phyloP scores from a whole-genome alignment of 1,140 invertebrate genomes.

The Conus ventricosus region DNA sequence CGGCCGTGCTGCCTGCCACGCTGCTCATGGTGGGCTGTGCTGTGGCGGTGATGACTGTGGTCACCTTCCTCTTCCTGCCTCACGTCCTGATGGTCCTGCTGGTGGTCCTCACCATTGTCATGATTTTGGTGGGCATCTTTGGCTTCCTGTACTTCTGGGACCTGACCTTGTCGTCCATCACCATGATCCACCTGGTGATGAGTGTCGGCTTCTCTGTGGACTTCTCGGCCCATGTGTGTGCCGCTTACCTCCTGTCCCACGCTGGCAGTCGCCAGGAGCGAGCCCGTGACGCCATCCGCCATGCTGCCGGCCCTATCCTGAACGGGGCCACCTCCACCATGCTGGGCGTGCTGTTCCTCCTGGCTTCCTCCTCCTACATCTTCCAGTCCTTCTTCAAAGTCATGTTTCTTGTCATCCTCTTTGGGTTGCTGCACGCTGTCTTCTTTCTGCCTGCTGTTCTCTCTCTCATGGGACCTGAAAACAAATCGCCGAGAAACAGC shows the following conservation, averaged over 20 bases:
- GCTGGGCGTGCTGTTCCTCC: conserved; percentile 89
- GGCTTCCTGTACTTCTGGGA: conserved; percentile 98
- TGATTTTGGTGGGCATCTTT: conserved; percentile 94
- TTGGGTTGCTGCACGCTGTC: conserved; percentile 94
- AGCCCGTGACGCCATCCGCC: conserved; percentile 90
- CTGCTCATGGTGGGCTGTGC: conserved; percentile 94
- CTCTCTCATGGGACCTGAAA: conserved; percentile 77
- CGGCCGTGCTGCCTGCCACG: conserved; percentile 93
- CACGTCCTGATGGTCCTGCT: conserved; percentile 94
- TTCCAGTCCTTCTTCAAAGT: conserved; percentile 99
- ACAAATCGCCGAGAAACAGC: neutral
- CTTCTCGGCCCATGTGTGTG: conserved; percentile 98
- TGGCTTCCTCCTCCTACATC: conserved; percentile 95
- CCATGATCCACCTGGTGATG: conserved; percentile 99
- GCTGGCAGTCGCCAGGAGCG: conserved; percentile 77
- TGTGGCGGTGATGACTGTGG: conserved; percentile 94
- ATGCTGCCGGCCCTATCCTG: conserved; percentile 93
- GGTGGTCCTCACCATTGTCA: conserved; percentile 96
- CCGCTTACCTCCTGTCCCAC: conserved; percentile 92
- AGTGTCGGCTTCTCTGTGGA: conserved; percentile 98
- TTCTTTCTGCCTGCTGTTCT: conserved; percentile 93
- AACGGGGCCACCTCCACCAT: conserved; percentile 97
- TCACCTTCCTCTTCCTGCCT: conserved; percentile 97
- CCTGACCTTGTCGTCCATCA: conserved; percentile 96
- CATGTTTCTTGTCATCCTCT: conserved; percentile 95